Percentiles rank a stretch among this genome's conserved stretches.
These are phyloP conservation scores for Rhineura floridana DNA, from an alignment of 2,113 vertebrate genomes.

Conservation along the genomic window DNA sequence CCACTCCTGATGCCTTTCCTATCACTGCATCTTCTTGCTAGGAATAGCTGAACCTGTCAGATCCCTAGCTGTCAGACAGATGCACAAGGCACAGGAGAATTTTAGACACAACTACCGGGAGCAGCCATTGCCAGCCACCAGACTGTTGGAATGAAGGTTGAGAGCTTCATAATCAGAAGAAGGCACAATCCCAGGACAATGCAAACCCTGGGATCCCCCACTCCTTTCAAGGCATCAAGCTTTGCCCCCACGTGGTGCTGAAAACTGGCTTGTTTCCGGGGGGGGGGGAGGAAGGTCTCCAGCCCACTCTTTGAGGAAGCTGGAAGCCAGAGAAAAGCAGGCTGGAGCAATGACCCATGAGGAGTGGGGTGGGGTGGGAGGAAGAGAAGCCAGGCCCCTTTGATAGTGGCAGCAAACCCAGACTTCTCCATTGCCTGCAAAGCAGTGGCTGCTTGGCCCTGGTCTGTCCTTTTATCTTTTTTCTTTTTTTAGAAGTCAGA, in stretches of 20 bases:
- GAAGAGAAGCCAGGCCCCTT: background rate
- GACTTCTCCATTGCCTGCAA: background rate
- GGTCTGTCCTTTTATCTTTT: too few relatives aligned
- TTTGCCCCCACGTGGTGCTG: background rate
- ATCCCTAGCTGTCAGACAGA: background rate
- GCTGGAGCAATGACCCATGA: background rate
- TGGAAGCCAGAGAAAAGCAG: background rate
- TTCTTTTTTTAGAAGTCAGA: background rate
- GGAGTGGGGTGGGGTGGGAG: background rate
- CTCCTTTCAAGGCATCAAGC: background rate
- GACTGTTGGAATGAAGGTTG: fast-evolving
- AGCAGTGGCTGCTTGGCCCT: too few relatives aligned
- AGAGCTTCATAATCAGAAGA: too few relatives aligned
- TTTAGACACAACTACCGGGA: too few relatives aligned
- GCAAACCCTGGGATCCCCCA: too few relatives aligned
- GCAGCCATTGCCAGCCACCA: too few relatives aligned
- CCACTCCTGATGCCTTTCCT: too few relatives aligned
- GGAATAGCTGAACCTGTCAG: background rate
- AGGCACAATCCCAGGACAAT: too few relatives aligned
- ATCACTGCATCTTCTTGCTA: background rate
- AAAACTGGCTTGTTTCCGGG: too few relatives aligned
- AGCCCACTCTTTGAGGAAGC: background rate
- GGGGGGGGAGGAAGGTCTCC: background rate
- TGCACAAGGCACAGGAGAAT: too few relatives aligned
- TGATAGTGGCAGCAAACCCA: background rate